Conservation (phyloP, 2,113 vertebrate species). For the rat (Rattus norvegicus) region GRCr8 NC_086038.1:41618001-41618500, state of each 20-base stretch:
- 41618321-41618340: not conserved
- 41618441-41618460: not conserved
- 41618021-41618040: conserved; percentile 20
- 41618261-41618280: not conserved
- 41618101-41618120: not conserved
- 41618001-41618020: conserved; percentile 6
- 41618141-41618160: not conserved
- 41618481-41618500: not conserved
- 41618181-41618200: not conserved
- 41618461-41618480: not conserved
- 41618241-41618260: not conserved
- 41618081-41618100: not conserved
- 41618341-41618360: not conserved
- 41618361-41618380: not conserved
- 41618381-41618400: conserved; percentile 26
- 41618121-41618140: not conserved
- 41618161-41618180: not conserved
- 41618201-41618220: not conserved
- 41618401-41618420: not conserved
- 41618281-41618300: not conserved
- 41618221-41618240: not conserved
- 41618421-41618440: not conserved
- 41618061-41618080: not conserved
- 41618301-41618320: not conserved
- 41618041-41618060: conserved; percentile 45